These are phyloP conservation scores for Caenorhabditis sp. DNA, from an alignment of 2,888 invertebrate genomes.

Conservation along the genomic window DNA sequence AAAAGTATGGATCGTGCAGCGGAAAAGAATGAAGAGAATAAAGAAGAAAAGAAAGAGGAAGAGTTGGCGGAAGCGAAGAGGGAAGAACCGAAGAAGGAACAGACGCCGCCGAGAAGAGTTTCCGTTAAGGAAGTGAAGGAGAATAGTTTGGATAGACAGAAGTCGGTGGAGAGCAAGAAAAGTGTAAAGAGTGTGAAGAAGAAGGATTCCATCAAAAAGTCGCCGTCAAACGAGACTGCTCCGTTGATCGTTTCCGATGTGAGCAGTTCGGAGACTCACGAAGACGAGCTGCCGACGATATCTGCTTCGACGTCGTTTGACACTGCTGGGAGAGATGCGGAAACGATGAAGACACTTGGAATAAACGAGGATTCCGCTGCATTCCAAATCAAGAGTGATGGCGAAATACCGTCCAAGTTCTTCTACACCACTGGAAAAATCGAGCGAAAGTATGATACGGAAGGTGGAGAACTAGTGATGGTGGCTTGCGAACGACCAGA, in stretches of 20 bases:
- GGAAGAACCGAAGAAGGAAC: slow-evolving; percentile 14
- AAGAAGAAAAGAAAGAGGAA: slow-evolving; percentile 4
- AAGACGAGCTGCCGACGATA: slow-evolving; percentile 61
- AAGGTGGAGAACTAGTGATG: slow-evolving; percentile 87
- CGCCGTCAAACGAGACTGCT: slow-evolving; percentile 55
- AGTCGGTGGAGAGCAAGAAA: slow-evolving; percentile 51
- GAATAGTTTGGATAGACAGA: slow-evolving; percentile 47
- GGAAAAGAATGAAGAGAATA: slow-evolving; percentile 28
- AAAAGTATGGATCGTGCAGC: slow-evolving; percentile 45
- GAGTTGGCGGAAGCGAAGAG: not conserved
- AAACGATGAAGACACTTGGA: slow-evolving; percentile 32
- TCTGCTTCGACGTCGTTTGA: slow-evolving; percentile 49
- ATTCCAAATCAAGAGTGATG: slow-evolving; percentile 48
- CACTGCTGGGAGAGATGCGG: slow-evolving; percentile 28
- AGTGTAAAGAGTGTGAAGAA: slow-evolving; percentile 59
- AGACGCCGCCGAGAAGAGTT: slow-evolving; percentile 19
- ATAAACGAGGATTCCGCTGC: slow-evolving; percentile 59
- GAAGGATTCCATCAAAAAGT: slow-evolving; percentile 47
- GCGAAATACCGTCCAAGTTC: slow-evolving; percentile 85
- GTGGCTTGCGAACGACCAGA: slow-evolving; percentile 89
- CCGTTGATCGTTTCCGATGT: slow-evolving; percentile 75
- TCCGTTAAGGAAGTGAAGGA: slow-evolving; percentile 14
- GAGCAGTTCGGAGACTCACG: slow-evolving; percentile 71
- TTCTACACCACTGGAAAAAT: slow-evolving; percentile 89
- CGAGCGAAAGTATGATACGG: slow-evolving; percentile 92